phyloP scores from a whole-genome alignment of 2,888 invertebrate species.

The Disparrhopalites patrizii region DNA sequence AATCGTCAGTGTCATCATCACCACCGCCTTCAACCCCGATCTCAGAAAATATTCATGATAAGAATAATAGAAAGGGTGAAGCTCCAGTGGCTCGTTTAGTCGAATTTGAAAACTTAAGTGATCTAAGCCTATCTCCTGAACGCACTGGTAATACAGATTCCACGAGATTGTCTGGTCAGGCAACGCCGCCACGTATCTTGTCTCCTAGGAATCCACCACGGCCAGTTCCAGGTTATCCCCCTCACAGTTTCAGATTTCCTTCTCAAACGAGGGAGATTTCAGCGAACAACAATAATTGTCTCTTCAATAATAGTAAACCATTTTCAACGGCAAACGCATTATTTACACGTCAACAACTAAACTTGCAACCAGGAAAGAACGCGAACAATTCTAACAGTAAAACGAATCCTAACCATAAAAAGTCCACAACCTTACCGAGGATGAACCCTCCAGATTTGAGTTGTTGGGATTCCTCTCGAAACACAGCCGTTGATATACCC shows the following conservation, averaged over 20 bases:
- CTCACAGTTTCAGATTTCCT: background rate
- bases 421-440: constrained; percentile 15
- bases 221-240: background rate
- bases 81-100: constrained; percentile 27
- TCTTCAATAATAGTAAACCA: background rate
- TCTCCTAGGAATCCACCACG: background rate
- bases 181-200: background rate
- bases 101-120: constrained; percentile 28
- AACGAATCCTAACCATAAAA: background rate
- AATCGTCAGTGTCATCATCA: background rate
- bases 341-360: constrained; percentile 26
- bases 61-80: background rate
- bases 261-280: background rate
- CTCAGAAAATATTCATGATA: no score
- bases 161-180: background rate
- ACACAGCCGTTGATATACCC: no score
- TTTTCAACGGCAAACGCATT: background rate
- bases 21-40: background rate
- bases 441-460: constrained; percentile 24
- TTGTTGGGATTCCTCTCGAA: no score
- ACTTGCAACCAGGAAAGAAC: constrained; percentile 36
- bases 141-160: background rate
- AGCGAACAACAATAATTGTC: background rate
- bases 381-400: constrained; percentile 29
- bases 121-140: constrained; percentile 20